Evolutionary conservation across 2,113 vertebrate species (phyloP), one percentile per base, ranked within the genome.

Genomic region (Ovis canadensis): DNA sequence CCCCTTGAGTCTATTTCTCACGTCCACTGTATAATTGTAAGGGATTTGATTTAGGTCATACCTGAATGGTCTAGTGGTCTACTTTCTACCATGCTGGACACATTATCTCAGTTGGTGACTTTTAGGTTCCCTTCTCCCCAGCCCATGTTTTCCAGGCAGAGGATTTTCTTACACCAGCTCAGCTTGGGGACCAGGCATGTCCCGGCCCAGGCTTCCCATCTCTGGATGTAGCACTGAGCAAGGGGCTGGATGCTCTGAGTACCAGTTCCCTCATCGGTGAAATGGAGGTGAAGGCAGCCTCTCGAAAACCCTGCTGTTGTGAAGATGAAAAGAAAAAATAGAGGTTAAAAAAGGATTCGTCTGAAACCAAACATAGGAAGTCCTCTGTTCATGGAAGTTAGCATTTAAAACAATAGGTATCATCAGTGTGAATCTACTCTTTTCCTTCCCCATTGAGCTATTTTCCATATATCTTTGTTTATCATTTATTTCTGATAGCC

Each of bases 261-360:
- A 54, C 43, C 25, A 43, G 4, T 13, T 7, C 23, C 27, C 23
- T 92, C 43, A 48, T 31, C 14, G 57, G 43, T 23, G 36, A 33
- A 62, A 85, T 50, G 55, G 1, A 15, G 82, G 23, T 25, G 36
- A 48, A 88, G 43, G 59, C 31, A 29, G 17, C 5, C 3, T 13
- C 43, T 82, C 2, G 31, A 43, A 88, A 27, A 21, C 85, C 17
- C 5, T 3, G 31, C 33, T 64, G 12, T 40, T 57, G n/a, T 3
- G 16, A 91, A 6, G n/a, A 29, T 7, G 59, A 50, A 71, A 91
- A 93, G 59, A 50, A 71, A 91, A 93, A 71, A 84, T 23, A 10
- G 5, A 40, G 60, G 62, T 80, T 78, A 29, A 55, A 80, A 90
- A 96, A 93, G 55, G 87, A 91, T 86, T 60, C 90, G 82, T 62